Conservation (phyloP, 1,140 invertebrate genomes). For the Drosophila busckii region DNA sequence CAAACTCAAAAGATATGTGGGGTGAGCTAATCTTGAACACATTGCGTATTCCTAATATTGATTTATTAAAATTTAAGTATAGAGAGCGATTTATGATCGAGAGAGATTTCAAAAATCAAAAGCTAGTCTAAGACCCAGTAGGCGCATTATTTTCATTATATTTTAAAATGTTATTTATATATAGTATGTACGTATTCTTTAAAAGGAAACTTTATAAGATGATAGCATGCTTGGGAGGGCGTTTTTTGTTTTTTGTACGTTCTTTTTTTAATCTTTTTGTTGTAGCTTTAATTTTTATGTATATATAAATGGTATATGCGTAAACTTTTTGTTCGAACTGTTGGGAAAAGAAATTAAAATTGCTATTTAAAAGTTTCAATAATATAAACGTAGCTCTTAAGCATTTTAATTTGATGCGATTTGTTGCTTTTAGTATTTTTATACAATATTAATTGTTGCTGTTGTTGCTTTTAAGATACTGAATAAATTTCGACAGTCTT, state of each 20-base stretch:
- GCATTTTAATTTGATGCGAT: conserved; percentile 23
- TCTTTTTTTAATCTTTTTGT: conserved; percentile 23
- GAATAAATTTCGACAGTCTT: conserved; percentile 58
- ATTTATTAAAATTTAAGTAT: no score
- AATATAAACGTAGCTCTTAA: conserved; percentile 2
- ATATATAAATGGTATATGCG: conserved; percentile 10
- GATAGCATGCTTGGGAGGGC: conserved; percentile 78
- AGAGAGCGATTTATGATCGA: conserved; percentile 16
- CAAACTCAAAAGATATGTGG: no score
- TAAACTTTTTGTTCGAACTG: conserved; percentile 28
- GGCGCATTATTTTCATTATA: conserved; percentile 28
- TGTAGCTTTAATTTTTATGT: conserved; percentile 14
- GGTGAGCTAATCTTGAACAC: no score
- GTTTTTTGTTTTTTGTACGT: conserved; percentile 43
- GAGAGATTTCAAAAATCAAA: conserved; percentile 24
- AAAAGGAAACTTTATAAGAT: conserved; percentile 67
- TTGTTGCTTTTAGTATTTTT: conserved; percentile 32
- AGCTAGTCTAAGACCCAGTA: conserved; percentile 56
- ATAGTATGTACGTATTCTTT: conserved; percentile 38
- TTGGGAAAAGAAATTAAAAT: conserved; percentile 13
- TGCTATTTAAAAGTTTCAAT: conserved; percentile 22
- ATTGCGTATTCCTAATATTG: no score
- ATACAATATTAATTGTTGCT: conserved; percentile 44
- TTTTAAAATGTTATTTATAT: conserved; percentile 25
- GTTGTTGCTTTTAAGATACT: conserved; percentile 51